phyloP scores from a whole-genome alignment of 2,797 vertebrate species.

The Rhadinocentrus ornatus region DNA sequence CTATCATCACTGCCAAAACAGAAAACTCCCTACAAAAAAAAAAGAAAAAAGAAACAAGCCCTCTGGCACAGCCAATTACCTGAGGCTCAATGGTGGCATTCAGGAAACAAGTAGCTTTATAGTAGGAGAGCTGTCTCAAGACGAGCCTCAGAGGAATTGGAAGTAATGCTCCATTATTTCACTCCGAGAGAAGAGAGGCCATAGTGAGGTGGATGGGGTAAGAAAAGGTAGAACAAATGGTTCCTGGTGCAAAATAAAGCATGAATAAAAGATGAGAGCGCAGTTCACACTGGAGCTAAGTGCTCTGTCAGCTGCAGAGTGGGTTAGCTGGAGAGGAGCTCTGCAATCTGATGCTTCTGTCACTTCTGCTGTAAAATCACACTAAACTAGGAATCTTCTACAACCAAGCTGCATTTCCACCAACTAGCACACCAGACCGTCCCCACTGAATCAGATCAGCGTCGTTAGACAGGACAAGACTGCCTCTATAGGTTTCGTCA shows the following conservation, averaged over 20 bases:
- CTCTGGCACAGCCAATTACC: conserved; percentile 3
- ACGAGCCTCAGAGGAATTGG: conserved; percentile 17
- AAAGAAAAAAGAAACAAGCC: neutral
- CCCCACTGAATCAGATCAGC: too few relatives aligned
- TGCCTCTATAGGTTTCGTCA: too few relatives aligned
- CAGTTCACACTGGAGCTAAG: conserved; percentile 51
- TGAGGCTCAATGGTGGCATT: neutral
- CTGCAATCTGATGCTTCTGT: conserved; percentile 24
- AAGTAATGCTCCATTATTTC: conserved; percentile 44
- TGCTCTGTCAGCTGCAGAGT: conserved; percentile 59
- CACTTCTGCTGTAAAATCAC: neutral
- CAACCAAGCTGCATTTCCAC: neutral
- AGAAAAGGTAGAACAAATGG: conserved; percentile 48
- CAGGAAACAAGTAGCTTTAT: conserved; percentile 22
- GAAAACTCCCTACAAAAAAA: neutral
- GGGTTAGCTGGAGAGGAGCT: neutral
- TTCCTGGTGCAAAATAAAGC: conserved; percentile 65
- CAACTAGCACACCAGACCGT: neutral
- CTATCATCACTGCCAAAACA: conserved; percentile 4
- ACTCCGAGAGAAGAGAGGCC: conserved; percentile 6
- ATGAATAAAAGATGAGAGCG: conserved; percentile 75
- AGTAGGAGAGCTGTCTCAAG: neutral
- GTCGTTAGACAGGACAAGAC: too few relatives aligned
- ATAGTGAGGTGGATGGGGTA: neutral
- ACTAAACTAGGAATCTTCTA: neutral